Evolutionary conservation across 2,113 vertebrate genomes (phyloP).

Genomic region (Bufo bufo): DNA sequence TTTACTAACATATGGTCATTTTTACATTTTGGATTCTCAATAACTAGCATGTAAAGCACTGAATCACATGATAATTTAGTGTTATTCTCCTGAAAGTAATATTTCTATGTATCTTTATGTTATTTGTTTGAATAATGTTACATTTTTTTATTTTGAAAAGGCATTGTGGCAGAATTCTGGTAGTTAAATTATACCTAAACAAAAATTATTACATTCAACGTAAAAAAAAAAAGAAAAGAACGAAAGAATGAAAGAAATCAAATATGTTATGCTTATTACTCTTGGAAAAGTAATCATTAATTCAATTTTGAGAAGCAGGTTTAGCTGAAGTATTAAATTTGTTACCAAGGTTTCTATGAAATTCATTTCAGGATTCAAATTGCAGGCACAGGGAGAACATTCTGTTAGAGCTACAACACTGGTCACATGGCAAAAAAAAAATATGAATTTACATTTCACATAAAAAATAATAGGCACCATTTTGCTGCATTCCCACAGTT

Average conservation of each 20-base stretch:
- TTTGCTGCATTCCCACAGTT: conserved; percentile 72
- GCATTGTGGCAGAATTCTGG: not conserved
- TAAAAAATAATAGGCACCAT: conserved; percentile 73
- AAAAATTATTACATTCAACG: conserved; percentile 19
- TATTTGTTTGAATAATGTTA: not conserved
- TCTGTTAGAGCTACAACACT: conserved; percentile 65
- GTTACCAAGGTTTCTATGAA: conserved; percentile 29
- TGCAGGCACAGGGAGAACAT: conserved; percentile 51
- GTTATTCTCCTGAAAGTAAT: not conserved
- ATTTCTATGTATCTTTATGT: not conserved
- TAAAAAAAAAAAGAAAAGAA: not conserved
- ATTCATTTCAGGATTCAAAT: conserved; percentile 40
- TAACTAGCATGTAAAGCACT: too few species aligned
- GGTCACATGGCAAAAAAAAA: conserved; percentile 58
- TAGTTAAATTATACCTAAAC: not conserved
- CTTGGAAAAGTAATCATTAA: conserved; percentile 38
- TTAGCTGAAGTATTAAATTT: conserved; percentile 37
- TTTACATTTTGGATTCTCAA: too few species aligned
- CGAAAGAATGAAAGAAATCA: not conserved
- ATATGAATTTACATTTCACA: conserved; percentile 71
- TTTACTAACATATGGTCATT: too few species aligned
- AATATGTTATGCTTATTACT: conserved; percentile 29
- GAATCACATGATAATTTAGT: not conserved
- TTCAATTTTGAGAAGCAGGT: conserved; percentile 26
- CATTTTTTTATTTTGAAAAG: not conserved